phyloP scores from a whole-genome alignment of 1,140 invertebrate genomes.

The Anthonomus grandis region DNA sequence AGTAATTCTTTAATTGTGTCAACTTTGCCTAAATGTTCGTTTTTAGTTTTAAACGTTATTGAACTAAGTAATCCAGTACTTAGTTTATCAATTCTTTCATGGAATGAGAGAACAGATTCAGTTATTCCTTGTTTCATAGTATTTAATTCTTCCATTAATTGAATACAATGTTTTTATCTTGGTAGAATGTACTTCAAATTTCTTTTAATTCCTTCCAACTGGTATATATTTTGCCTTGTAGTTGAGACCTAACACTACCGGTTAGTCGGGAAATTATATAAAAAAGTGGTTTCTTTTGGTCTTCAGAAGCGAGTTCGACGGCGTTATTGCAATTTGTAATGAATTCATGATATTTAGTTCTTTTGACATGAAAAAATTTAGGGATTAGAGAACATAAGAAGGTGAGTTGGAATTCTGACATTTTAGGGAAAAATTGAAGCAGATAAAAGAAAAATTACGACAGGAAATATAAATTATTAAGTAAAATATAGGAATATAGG shows the following conservation, averaged over 20 bases:
- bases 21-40: constrained; percentile 8
- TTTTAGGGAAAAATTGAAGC: background rate
- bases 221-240: constrained; percentile 13
- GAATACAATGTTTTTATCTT: too few species aligned
- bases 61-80: too few species aligned
- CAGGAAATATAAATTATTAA: background rate
- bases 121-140: constrained; percentile 14
- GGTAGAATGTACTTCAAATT: constrained; percentile 8
- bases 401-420: background rate
- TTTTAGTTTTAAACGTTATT: too few species aligned
- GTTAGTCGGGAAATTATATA: constrained; percentile 14
- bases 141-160: too few species aligned
- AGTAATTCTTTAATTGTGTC: constrained; percentile 20
- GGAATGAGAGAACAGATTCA: constrained; percentile 15
- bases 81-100: too few species aligned
- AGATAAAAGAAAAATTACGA: background rate
- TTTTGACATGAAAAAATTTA: constrained; percentile 13
- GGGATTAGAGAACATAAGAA: constrained; percentile 8
- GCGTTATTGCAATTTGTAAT: constrained; percentile 22
- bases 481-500: background rate
- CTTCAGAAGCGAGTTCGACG: constrained; percentile 1
- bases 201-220: constrained; percentile 13
- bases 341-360: constrained; percentile 19
- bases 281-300: constrained; percentile 10
- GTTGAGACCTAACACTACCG: constrained; percentile 18